phyloP scores from a whole-genome alignment of 2,113 vertebrate species.

The Panthera tigris region DNA sequence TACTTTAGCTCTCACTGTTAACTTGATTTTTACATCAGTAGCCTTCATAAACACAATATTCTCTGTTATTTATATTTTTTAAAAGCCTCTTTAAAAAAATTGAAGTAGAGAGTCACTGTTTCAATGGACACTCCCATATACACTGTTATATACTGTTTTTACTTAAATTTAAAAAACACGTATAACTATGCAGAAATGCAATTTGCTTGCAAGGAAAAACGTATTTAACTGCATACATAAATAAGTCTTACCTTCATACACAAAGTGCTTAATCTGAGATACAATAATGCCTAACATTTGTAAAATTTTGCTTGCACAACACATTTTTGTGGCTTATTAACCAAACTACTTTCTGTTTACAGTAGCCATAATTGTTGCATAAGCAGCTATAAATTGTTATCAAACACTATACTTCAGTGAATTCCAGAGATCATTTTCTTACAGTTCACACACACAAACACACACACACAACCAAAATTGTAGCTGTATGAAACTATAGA shows the following conservation, averaged over 20 bases:
- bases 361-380: conserved; percentile 27
- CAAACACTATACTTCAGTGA: not conserved
- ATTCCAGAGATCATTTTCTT: not conserved
- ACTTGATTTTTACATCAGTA: conserved; percentile 54
- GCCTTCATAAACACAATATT: conserved; percentile 25
- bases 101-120: not conserved
- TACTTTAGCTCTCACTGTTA: conserved; percentile 34
- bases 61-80: not conserved
- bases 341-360: conserved; percentile 53
- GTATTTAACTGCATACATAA: not conserved
- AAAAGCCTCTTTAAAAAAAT: not conserved
- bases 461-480: not conserved
- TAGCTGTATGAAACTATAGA: not conserved
- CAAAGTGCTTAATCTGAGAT: not conserved
- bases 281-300: conserved; percentile 28
- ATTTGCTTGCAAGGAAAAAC: not conserved
- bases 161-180: not conserved
- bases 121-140: not conserved
- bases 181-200: not conserved
- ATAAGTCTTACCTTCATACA: conserved; percentile 30
- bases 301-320: conserved; percentile 51
- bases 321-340: not conserved
- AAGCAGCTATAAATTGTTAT: conserved; percentile 50
- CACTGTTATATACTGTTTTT: not conserved
- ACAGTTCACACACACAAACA: not conserved